These are phyloP conservation scores for Cydia fagiglandana DNA, from an alignment of 1,140 invertebrate species.

Conservation along the genomic window DNA sequence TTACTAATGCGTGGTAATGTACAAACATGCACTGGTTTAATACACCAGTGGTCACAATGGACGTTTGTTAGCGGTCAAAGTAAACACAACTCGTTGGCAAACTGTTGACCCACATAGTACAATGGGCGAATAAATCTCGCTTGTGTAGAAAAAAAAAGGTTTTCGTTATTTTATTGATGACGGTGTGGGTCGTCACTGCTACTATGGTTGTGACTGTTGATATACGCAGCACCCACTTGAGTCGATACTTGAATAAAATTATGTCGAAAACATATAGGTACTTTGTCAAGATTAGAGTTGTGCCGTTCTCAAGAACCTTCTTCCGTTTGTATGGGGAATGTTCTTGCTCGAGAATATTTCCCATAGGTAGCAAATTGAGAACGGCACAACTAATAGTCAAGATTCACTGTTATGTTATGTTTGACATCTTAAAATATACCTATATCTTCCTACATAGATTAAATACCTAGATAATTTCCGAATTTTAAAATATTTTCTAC, in stretches of 20 bases:
- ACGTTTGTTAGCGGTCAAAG: conserved; percentile 42
- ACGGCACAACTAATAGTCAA: not conserved
- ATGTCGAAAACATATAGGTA: not conserved
- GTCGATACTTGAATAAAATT: not conserved
- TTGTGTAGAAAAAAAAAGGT: conserved; percentile 64
- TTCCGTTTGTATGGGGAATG: too few relatives aligned
- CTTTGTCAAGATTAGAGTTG: not conserved
- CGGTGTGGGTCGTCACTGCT: conserved; percentile 36
- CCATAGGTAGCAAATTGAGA: too few relatives aligned
- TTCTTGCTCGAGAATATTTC: too few relatives aligned
- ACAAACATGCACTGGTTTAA: conserved; percentile 32
- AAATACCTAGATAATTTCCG: not conserved
- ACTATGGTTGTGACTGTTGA: not conserved
- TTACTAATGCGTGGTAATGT: conserved; percentile 14
- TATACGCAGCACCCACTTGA: conserved; percentile 18
- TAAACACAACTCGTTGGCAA: conserved; percentile 52
- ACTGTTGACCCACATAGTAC: conserved; percentile 64
- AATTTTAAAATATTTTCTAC: too few relatives aligned
- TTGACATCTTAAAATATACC: not conserved
- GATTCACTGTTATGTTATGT: not conserved
- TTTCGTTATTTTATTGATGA: conserved; percentile 52
- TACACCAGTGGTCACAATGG: conserved; percentile 44
- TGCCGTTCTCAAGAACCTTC: too few relatives aligned
- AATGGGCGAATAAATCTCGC: conserved; percentile 69
- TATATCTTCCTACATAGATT: not conserved